These are phyloP conservation scores for Pseudomyrmex cubaensis DNA, from an alignment of 1,140 invertebrate genomes.

Conservation along the genomic window DNA sequence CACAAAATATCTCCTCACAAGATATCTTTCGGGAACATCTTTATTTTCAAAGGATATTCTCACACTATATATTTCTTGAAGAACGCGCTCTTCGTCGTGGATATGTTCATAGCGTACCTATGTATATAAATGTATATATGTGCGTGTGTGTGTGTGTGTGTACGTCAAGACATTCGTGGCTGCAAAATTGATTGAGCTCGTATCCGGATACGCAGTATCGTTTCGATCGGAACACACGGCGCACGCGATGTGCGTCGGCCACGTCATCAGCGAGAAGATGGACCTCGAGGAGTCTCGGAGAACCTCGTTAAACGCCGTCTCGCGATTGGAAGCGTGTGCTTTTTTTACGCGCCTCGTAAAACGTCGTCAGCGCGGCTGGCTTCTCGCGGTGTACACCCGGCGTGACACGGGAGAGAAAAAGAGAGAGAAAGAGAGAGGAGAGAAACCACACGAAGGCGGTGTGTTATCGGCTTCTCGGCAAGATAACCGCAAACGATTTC, in stretches of 20 bases:
- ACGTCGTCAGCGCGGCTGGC: slow-evolving; percentile 25
- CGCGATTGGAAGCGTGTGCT: slow-evolving; percentile 40
- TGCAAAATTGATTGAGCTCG: slow-evolving; percentile 22
- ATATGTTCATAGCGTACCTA: background rate
- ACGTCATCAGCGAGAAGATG: slow-evolving; percentile 9
- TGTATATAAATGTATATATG: background rate
- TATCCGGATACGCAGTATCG: slow-evolving; percentile 1
- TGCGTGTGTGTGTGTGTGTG: too few relatives aligned
- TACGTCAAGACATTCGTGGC: background rate
- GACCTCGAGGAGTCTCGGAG: background rate
- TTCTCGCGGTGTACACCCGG: background rate
- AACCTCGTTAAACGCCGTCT: slow-evolving; percentile 38
- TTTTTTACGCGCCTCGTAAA: slow-evolving; percentile 48
- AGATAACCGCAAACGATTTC: slow-evolving; percentile 49
- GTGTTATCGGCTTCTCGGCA: slow-evolving; percentile 64
- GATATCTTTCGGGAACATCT: slow-evolving; percentile 6
- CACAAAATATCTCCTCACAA: background rate
- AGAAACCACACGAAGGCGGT: slow-evolving; percentile 42
- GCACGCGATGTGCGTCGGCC: background rate
- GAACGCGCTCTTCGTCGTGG: too few relatives aligned
- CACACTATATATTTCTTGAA: background rate
- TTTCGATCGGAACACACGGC: slow-evolving; percentile 3
- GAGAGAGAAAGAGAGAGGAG: background rate
- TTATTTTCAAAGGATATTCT: slow-evolving; percentile 23
- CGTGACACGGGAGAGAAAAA: slow-evolving; percentile 1